Evolutionary conservation across 2,113 vertebrate genomes (phyloP), one percentile per base, ranked within the genome.

Genomic region (Nesoenas mayeri): DNA sequence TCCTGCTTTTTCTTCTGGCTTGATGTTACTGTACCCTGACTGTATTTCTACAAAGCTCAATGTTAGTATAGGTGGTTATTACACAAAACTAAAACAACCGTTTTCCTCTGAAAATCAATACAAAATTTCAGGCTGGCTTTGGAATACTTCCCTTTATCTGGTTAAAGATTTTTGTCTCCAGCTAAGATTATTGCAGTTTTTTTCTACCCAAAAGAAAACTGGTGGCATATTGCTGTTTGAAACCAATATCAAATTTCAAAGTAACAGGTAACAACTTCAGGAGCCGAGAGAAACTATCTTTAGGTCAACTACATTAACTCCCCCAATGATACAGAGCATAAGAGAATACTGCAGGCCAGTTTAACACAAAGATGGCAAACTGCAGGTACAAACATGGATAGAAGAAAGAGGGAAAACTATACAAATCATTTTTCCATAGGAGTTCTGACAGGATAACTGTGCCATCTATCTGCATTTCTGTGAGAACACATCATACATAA

Each of bases 21-120:
- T 42, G 26, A 85, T 11, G 20, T 47, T 51, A n/a, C 60, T 69
- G 25, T 20, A 78, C 4, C 15, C 42, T 66, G 38, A 77, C 42
- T 25, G 18, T 21, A 65, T n/a, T 92, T 82, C 67, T 86, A 24
- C 25, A 61, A 83, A 86, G 72, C 51, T 64, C 34, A 71, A 29
- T 79, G 38, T 56, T 88, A 62, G 61, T 80, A 73, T 5, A 61
- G 15, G 25, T 66, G 16, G 54, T 31, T 84, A 74, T 69, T 86
- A 87, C 11, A 24, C 69, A 53, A 88, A 88, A 80, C 42, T 88
- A 65, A 93, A 79, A 7, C 7, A 88, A 67, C 9, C 9, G 31
- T 89, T 93, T 89, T 92, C 57, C 58, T 84, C 75, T 71, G 73
- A 84, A 31, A 95, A 88, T 80, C 79, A 80, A 71, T 80, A 83